Conservation (phyloP, 2,113 vertebrate genomes). For the Atherinomorus stipes region DNA sequence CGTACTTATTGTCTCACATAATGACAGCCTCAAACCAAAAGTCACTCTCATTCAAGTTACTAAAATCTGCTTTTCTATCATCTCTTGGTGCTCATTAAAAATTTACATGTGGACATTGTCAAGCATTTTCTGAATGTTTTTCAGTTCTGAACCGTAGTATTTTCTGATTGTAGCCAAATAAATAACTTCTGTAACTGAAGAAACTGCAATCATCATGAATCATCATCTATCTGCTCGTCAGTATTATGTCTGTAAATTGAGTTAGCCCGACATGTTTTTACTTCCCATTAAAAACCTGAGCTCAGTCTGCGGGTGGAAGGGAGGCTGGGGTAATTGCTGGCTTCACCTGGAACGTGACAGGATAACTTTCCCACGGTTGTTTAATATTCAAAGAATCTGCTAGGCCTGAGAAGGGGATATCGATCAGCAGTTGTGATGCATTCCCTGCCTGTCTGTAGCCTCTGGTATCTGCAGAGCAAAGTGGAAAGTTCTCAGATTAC, state of each 20-base stretch:
- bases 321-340: conserved; percentile 60
- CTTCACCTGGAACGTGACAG: conserved; percentile 65
- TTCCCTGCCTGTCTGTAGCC: conserved; percentile 44
- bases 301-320: conserved; percentile 13
- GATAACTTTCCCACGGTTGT: conserved; percentile 75
- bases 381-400: conserved; percentile 69
- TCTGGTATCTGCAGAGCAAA: conserved; percentile 46
- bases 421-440: conserved; percentile 69
- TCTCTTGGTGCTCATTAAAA: no score
- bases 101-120: no score
- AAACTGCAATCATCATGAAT: no score
- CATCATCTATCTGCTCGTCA: background rate
- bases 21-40: no score
- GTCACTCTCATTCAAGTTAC: no score
- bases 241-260: background rate
- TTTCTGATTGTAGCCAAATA: background rate
- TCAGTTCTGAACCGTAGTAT: no score
- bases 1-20: background rate
- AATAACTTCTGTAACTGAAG: no score
- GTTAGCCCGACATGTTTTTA: conserved; percentile 5
- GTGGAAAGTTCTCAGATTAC: conserved; percentile 24
- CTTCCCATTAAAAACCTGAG: conserved; percentile 25
- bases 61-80: background rate
- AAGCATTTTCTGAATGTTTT: no score
- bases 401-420: conserved; percentile 62